A percentile compares a stretch with the other conserved stretches of the same genome.
Conservation (phyloP, 1,140 invertebrate species). For the Linepithema humile region DNA sequence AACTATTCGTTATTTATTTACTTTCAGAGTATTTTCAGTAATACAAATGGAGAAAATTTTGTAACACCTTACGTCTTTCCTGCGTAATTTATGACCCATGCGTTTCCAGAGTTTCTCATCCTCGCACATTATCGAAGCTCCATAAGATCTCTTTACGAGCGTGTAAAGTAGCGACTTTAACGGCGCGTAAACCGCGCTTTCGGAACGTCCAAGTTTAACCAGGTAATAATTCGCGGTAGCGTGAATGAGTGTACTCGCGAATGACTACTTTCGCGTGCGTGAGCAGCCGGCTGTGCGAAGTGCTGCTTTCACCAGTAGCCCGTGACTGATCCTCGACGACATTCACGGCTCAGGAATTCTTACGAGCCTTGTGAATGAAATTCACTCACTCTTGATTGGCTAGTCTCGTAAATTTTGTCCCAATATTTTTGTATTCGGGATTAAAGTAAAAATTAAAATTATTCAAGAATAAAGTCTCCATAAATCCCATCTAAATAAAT, state of each 20-base stretch:
- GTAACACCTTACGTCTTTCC: neutral
- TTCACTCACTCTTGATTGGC: neutral
- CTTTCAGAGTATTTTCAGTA: too few species aligned
- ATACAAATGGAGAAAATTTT: neutral
- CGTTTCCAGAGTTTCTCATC: conserved; percentile 1
- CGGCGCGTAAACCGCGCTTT: conserved; percentile 17
- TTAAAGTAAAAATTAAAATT: neutral
- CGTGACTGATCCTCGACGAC: conserved; percentile 56
- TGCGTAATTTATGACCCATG: neutral
- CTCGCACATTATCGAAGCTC: conserved; percentile 14
- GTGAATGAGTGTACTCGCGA: conserved; percentile 34
- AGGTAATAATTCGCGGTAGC: conserved; percentile 49
- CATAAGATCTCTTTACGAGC: conserved; percentile 31
- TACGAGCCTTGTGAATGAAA: conserved; percentile 53
- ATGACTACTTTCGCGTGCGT: conserved; percentile 61
- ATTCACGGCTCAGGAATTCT: conserved; percentile 67
- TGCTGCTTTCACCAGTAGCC: conserved; percentile 66
- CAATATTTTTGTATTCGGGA: neutral
- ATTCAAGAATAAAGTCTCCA: neutral
- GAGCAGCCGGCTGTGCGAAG: conserved; percentile 23
- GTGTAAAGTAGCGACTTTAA: conserved; percentile 40
- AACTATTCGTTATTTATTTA: too few species aligned
- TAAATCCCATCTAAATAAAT: neutral
- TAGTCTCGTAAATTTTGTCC: neutral
- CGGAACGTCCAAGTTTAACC: conserved; percentile 40